phyloP scores from a whole-genome alignment of 1,140 invertebrate species.

The Bombus balteatus region DNA sequence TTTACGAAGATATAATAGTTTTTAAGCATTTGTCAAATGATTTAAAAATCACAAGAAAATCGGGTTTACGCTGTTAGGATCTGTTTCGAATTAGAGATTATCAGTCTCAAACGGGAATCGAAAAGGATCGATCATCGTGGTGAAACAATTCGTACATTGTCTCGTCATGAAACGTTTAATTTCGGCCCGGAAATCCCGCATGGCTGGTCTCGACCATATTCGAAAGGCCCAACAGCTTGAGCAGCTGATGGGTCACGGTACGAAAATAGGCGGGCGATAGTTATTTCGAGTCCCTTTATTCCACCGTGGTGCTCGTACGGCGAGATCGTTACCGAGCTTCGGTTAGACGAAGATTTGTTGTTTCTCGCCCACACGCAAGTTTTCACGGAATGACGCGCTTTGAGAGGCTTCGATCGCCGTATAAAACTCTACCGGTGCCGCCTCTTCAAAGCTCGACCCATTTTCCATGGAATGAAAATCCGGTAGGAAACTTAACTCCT shows the following conservation, averaged over 20 bases:
- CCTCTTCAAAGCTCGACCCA: constrained; percentile 47
- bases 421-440: constrained; percentile 31
- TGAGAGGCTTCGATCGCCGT: constrained; percentile 53
- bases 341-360: constrained; percentile 66
- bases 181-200: constrained; percentile 45
- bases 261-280: constrained; percentile 58
- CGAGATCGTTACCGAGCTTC: constrained; percentile 60
- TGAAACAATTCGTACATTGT: background rate
- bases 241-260: constrained; percentile 65
- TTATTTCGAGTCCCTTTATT: constrained; percentile 67
- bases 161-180: constrained; percentile 29
- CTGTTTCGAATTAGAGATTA: background rate
- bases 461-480: constrained; percentile 51
- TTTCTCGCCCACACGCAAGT: constrained; percentile 55
- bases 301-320: constrained; percentile 38
- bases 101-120: background rate
- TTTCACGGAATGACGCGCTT: constrained; percentile 57
- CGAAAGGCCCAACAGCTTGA: constrained; percentile 49
- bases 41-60: background rate
- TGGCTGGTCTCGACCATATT: constrained; percentile 44
- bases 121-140: background rate
- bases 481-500: constrained; percentile 30
- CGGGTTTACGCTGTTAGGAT: background rate
- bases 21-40: background rate
- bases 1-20: background rate